A percentile compares a stretch with the other conserved stretches of the same genome.
These are phyloP conservation scores for Philantomba maxwellii DNA, from an alignment of 2,113 vertebrate genomes.

Conservation along the genomic window DNA sequence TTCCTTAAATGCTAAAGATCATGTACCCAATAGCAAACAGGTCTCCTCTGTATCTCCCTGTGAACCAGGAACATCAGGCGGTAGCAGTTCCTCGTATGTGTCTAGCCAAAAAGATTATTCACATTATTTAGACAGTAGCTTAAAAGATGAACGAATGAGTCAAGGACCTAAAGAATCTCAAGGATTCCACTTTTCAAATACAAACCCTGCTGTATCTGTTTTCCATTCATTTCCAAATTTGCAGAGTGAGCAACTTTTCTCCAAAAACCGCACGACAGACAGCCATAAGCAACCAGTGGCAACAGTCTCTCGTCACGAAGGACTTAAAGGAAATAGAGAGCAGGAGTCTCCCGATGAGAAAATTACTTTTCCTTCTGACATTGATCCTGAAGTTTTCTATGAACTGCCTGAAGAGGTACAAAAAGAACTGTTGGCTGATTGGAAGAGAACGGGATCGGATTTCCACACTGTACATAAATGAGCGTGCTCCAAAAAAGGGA, in stretches of 20 bases:
- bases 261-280: background rate
- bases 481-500: constrained; percentile 59
- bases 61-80: background rate
- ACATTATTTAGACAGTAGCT: background rate
- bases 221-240: constrained; percentile 49
- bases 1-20: background rate
- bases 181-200: constrained; percentile 14
- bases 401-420: constrained; percentile 87
- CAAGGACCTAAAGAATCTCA: background rate
- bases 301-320: background rate
- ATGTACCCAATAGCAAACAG: background rate
- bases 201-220: background rate
- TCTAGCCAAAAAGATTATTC: background rate
- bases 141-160: background rate
- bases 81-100: background rate
- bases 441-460: constrained; percentile 77
- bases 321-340: background rate
- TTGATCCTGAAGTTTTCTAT: constrained; percentile 87
- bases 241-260: constrained; percentile 1
- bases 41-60: background rate
- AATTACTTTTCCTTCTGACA: constrained; percentile 74
- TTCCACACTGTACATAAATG: constrained; percentile 67
- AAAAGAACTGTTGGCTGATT: constrained; percentile 83
- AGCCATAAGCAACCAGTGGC: background rate
- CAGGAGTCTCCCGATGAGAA: background rate